Percentiles rank a stretch among this genome's conserved stretches.
These are phyloP conservation scores for Drosophila kambysellisi DNA, from an alignment of 2,888 invertebrate genomes.

Conservation along the genomic window DNA sequence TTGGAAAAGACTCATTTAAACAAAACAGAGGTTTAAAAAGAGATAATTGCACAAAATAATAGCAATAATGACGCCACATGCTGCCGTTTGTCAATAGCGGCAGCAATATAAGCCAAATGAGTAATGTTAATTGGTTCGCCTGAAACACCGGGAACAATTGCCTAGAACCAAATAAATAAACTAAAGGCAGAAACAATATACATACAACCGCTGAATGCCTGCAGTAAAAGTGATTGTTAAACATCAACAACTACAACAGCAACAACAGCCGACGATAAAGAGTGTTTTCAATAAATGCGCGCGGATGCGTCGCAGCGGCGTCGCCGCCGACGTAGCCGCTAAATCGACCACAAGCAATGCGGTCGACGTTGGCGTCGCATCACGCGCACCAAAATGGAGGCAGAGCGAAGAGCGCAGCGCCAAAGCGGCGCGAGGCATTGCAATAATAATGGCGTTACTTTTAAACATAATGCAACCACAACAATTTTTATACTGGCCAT, in stretches of 20 bases:
- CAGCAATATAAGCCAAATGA: conserved; percentile 4
- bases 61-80: conserved; percentile 44
- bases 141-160: conserved; percentile 1
- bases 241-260: conserved; percentile 33
- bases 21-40: conserved; percentile 3
- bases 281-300: conserved; percentile 62
- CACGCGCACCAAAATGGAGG: not conserved
- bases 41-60: not conserved
- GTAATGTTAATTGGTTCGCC: not conserved
- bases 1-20: conserved; percentile 5
- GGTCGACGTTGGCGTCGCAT: conserved; percentile 44
- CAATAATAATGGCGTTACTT: conserved; percentile 73
- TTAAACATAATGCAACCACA: conserved; percentile 69
- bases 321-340: conserved; percentile 42
- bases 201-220: conserved; percentile 68
- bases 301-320: conserved; percentile 59
- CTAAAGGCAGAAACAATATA: conserved; percentile 48
- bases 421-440: conserved; percentile 52
- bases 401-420: conserved; percentile 14
- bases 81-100: conserved; percentile 33
- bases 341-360: conserved; percentile 43
- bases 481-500: conserved; percentile 53
- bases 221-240: conserved; percentile 64
- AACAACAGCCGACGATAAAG: conserved; percentile 21
- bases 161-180: conserved; percentile 32